A percentile compares a stretch with the other conserved stretches of the same genome.
Conservation (phyloP, 37 sponge, comb jelly and placozoan genomes). For the Petrosia ficiformis region DNA sequence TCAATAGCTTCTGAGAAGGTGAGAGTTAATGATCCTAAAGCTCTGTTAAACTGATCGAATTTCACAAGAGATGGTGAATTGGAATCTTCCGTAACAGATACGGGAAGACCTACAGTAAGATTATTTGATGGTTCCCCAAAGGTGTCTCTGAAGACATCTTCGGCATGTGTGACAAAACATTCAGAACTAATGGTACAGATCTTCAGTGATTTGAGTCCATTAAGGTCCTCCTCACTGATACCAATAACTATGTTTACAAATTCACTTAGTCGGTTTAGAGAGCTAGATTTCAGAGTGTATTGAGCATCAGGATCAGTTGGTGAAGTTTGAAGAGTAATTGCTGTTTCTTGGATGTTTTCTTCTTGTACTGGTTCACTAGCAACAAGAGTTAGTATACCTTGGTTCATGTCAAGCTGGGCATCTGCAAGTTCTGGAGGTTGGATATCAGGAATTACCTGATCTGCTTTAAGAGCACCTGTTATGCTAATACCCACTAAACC, state of each 20-base stretch:
- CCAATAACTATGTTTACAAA: slow-evolving; percentile 48
- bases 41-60: slow-evolving; percentile 71
- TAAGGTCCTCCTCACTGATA: slow-evolving; percentile 50
- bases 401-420: slow-evolving; percentile 70
- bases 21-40: slow-evolving; percentile 43
- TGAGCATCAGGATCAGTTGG: slow-evolving; percentile 37
- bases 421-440: slow-evolving; percentile 52
- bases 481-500: slow-evolving; percentile 39
- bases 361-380: slow-evolving; percentile 71
- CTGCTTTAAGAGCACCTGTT: slow-evolving; percentile 56
- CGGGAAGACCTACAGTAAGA: slow-evolving; percentile 46
- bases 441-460: slow-evolving; percentile 64
- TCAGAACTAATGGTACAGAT: slow-evolving; percentile 48
- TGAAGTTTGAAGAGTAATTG: slow-evolving; percentile 66
- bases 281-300: slow-evolving; percentile 43
- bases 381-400: slow-evolving; percentile 38
- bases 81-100: slow-evolving; percentile 41
- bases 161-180: slow-evolving; percentile 71
- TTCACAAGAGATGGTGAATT: slow-evolving; percentile 38
- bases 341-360: slow-evolving; percentile 17
- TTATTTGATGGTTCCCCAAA: slow-evolving; percentile 57
- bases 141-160: slow-evolving; percentile 68
- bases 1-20: slow-evolving; percentile 76
- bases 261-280: slow-evolving; percentile 38
- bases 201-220: slow-evolving; percentile 61